Evolutionary conservation across 1,140 invertebrate genomes (phyloP).

Genomic region (Ditylenchus dipsaci): DNA sequence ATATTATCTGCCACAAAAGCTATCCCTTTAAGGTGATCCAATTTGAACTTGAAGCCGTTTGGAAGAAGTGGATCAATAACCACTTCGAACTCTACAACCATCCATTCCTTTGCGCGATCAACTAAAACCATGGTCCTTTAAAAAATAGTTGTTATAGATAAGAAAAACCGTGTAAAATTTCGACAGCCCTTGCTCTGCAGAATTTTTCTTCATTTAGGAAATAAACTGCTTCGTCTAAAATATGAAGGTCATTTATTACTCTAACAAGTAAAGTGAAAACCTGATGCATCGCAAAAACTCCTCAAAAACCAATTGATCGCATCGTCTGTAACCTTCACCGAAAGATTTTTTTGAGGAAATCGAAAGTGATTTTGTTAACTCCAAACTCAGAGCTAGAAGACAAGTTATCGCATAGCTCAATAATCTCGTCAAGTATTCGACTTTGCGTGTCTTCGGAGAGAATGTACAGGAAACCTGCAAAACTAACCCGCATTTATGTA

Average conservation of each 20-base stretch:
- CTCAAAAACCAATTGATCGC: background rate
- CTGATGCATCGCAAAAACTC: background rate
- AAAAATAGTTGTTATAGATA: no score
- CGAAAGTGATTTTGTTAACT: background rate
- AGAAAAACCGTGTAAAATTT: background rate
- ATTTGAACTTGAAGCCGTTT: background rate
- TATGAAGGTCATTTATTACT: background rate
- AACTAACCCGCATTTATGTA: no score
- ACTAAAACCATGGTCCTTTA: background rate
- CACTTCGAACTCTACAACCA: background rate
- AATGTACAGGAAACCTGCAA: background rate
- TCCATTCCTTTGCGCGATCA: background rate
- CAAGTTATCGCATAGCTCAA: background rate
- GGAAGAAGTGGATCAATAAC: background rate
- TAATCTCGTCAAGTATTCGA: background rate
- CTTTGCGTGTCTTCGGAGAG: background rate
- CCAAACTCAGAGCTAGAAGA: background rate
- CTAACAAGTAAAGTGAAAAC: background rate
- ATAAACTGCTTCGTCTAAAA: conserved; percentile 1
- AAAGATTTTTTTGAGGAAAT: background rate
- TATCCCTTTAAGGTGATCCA: background rate
- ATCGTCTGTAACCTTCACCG: background rate
- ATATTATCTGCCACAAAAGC: background rate
- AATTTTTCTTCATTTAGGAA: background rate
- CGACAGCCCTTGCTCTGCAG: background rate